Base-by-base conservation (phyloP, 2,888 invertebrate species). In the Spatulosminthurus flaviceps region DNA sequence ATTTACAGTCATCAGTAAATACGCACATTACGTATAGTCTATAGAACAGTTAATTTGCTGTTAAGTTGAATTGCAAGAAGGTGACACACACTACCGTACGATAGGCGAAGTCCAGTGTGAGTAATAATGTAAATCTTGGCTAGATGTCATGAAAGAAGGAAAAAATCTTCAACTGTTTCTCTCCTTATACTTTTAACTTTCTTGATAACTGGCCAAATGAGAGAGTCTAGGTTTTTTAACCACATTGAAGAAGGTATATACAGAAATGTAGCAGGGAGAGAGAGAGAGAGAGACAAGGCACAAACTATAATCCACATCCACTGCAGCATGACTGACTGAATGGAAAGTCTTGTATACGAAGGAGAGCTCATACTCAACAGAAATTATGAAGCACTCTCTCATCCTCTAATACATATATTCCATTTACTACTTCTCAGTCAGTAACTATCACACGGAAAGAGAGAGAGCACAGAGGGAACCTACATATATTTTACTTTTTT, bases 121-220 rank as follows among this genome's bases (percentile, higher is more conserved):
- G 34, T 69, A 69, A 70, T 41, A 41, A 22, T 21, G 22, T 26
- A 1, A 0, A 41, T 41, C 41, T 5, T 11, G 34, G 21, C 70
- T 34, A 70, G 70, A 70, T 70, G 70, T 70, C 70, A 70, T 70
- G 21, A 21, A 41, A 13, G 21, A 21, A 70, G 19, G 22, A 22
- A 69, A 9, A 9, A 21, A 21, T 28, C 1, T 70, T 41, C 9
- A 41, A 22, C 41, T 29, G 70, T 70, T 41, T 70, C 41, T 41
- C 21, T 26, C 29, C 26, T 19, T 26, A 69, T 69, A 26, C 28
- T 22, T 5, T 70, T 24, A 26, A 19, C 34, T 41, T 70, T 41
- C 21, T 70, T 70, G 70, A 70, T 70, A 70, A 70, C 70, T 70
- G 70, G 70, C 70, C 70, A 70, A 70, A 70, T 70, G 67, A n/a